These are phyloP conservation scores for Cheilosia soror DNA, from an alignment of 2,888 invertebrate genomes.

Conservation along the genomic window DNA sequence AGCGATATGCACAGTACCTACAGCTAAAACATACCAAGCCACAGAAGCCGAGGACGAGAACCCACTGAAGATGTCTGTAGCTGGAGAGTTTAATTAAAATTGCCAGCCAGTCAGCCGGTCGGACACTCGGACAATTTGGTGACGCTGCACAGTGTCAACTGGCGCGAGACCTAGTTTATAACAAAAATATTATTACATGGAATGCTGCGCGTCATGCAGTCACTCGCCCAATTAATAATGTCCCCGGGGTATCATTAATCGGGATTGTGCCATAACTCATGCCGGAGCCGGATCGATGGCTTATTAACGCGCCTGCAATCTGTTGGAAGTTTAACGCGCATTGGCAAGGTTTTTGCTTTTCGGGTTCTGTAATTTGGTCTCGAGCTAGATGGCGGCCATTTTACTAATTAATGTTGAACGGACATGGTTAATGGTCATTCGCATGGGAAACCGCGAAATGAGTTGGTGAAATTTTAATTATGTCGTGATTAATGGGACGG, in stretches of 20 bases:
- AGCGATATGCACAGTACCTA: slow-evolving; percentile 7
- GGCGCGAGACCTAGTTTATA: slow-evolving; percentile 72
- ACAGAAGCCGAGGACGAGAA: slow-evolving; percentile 1
- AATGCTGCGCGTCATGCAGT: slow-evolving; percentile 60
- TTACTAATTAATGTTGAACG: slow-evolving; percentile 74
- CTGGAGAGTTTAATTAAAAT: slow-evolving; percentile 71
- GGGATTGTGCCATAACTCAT: slow-evolving; percentile 72
- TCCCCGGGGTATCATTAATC: slow-evolving; percentile 72
- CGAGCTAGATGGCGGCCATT: slow-evolving; percentile 67
- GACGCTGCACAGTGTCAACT: slow-evolving; percentile 65
- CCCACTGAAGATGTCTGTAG: slow-evolving; percentile 67
- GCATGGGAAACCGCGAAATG: slow-evolving; percentile 52
- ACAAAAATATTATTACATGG: slow-evolving; percentile 66
- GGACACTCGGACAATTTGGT: slow-evolving; percentile 50
- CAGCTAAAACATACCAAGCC: background rate
- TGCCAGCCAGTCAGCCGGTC: slow-evolving; percentile 61
- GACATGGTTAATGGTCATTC: slow-evolving; percentile 63
- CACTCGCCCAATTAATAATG: slow-evolving; percentile 73
- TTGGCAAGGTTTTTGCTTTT: slow-evolving; percentile 38
- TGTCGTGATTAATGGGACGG: slow-evolving; percentile 61
- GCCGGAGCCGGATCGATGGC: slow-evolving; percentile 67
- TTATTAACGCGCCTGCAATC: slow-evolving; percentile 62
- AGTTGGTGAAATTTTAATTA: slow-evolving; percentile 73
- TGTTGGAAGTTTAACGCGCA: slow-evolving; percentile 56
- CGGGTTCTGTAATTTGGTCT: slow-evolving; percentile 36